Evolutionary conservation across 2,797 vertebrate genomes (phyloP), one percentile per base, ranked within the genome.

Genomic region (Podargus strigoides): DNA sequence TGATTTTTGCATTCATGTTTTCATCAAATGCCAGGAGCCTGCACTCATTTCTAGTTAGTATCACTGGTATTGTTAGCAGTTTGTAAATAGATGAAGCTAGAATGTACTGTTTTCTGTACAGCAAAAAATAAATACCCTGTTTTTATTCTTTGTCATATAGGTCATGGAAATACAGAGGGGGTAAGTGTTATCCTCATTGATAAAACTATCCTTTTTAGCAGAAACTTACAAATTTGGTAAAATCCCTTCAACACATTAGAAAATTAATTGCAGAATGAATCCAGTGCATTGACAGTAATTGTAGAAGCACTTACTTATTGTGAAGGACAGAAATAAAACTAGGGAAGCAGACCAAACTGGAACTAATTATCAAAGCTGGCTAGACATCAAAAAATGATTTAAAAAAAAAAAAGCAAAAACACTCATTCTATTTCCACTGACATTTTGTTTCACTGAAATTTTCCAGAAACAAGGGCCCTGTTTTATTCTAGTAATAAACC

Each of bases 121-220:
- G 53, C 4, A 94, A 30, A 93, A 89, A 53, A 67, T 70, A 93
- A 93, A 93, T 79, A 79, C 12, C 23, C 20, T 77, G 26, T 8
- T 92, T 84, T 74, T 80, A 11, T 76, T 93, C 92, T 90, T 96
- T 92, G 37, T 90, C 36, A 20, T 82, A 50, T 63, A 98, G 97
- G 91, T 96, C 49, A 67, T 79, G 96, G 96, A 95, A 97, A 87
- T 66, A 73, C 72, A 72, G 96, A 97, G 37, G 89, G 67, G 94
- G 98, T 98, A 85, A 95, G 98, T 94, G 47, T 80, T 85, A 47
- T 76, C 32, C 1, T 9, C 64, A 2, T 9, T 73, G 14, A 76
- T 39, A 74, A 91, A 73, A 17, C 14, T 69, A 32, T 41, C 2
- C 3, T 55, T 89, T 84, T 47, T 36, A 49, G 11, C 39, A 70